Evolutionary conservation across 2,797 vertebrate species (phyloP), one percentile per base, ranked within the genome.

Genomic region (Propithecus perrieri): DNA sequence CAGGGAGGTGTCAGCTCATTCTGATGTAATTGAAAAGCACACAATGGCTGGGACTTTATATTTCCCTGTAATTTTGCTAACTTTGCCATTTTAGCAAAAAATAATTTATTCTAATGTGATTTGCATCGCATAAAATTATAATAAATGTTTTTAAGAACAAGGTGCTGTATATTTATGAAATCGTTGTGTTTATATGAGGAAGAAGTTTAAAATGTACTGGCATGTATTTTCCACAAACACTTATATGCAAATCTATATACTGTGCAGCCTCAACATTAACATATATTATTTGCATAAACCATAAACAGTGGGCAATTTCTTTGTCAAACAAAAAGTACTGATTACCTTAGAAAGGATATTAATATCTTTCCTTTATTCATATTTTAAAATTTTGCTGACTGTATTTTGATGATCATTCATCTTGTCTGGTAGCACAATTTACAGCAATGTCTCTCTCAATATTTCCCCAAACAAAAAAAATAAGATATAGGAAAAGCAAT

Each of bases 81-180:
- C 94, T 92, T 84, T 18, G 93, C 93, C 78, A n/a, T 96, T 97
- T 98, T 92, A 97, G 92, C 72, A 74, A 90, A 94, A 94, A 89
- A 96, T 97, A 95, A 98, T 94, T 97, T 98, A 98, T 98, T 97
- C 93, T 94, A 96, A 97, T 96, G 89, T 96, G 85, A 98, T 98
- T 98, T 96, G 95, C 97, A 95, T 97, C 96, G 97, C 97, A 97
- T 98, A 98, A 97, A 97, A 98, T 98, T 97, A 97, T 97, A 98
- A 98, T 98, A 96, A 95, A 97, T 98, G 97, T 96, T 98, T 97
- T 96, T 92, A 96, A 98, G 93, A 96, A 95, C 93, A 97, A 97
- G 96, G 93, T 96, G 81, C 96, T 96, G 93, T 97, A 84, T 98
- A 97, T 98, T 98, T 97, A 98, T 97, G 98, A 97, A 97, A 97